phyloP scores from a whole-genome alignment of 2,113 vertebrate species.

The Meriones unguiculatus region DNA sequence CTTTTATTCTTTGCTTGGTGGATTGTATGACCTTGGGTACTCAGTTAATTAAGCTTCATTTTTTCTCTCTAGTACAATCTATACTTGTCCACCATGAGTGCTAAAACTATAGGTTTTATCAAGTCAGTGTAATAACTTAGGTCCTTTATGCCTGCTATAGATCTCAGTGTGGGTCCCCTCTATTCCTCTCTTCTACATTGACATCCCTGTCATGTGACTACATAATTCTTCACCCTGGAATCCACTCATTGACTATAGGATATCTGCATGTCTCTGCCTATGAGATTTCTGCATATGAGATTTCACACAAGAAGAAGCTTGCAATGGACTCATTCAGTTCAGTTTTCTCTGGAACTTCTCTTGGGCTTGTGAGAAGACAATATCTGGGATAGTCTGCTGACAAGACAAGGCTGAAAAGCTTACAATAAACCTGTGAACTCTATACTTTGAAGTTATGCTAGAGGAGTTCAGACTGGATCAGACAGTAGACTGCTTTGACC shows the following conservation, averaged over 20 bases:
- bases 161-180: background rate
- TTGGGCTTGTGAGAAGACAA: slow-evolving; percentile 27
- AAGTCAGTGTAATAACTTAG: background rate
- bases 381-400: background rate
- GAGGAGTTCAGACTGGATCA: background rate
- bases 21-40: background rate
- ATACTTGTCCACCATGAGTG: background rate
- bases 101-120: slow-evolving; percentile 5
- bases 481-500: background rate
- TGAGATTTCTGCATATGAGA: background rate
- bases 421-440: slow-evolving; percentile 3
- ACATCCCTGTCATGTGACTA: background rate
- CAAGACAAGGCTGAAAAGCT: background rate
- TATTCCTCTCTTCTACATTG: background rate
- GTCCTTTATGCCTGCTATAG: background rate
- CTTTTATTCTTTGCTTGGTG: background rate
- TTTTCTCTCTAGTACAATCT: background rate
- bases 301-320: background rate
- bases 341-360: slow-evolving; percentile 1
- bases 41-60: background rate
- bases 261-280: background rate
- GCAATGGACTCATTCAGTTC: background rate
- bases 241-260: background rate
- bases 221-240: background rate
- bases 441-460: background rate